phyloP scores from a whole-genome alignment of 2,113 vertebrate genomes.

The Pteropus alecto region DNA sequence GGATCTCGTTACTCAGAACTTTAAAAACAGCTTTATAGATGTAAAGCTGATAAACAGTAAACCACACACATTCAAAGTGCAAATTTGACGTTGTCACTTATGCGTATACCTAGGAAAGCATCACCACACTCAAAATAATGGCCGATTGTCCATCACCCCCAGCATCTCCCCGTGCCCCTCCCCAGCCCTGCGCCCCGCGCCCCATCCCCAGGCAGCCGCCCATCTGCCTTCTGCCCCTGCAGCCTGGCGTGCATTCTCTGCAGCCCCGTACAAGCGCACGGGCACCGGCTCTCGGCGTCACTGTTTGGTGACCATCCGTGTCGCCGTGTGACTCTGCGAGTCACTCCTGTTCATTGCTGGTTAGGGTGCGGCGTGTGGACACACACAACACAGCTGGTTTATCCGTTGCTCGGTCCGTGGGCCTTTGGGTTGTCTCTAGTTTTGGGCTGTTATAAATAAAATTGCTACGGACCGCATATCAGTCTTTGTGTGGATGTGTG shows the following conservation, averaged over 20 bases:
- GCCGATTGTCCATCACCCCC: no score
- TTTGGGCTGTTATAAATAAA: background rate
- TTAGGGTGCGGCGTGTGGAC: background rate
- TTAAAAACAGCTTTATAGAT: background rate
- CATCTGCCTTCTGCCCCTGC: background rate
- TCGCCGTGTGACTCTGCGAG: background rate
- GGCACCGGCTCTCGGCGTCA: background rate
- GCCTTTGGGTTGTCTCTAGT: background rate
- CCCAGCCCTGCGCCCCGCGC: background rate
- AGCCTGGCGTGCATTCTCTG: background rate
- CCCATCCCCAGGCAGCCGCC: background rate
- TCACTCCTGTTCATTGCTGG: background rate
- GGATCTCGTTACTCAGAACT: background rate
- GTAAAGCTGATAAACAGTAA: background rate
- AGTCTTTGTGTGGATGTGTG: background rate
- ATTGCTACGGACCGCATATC: background rate
- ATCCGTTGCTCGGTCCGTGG: background rate
- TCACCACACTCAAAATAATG: no score
- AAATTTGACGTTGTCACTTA: background rate
- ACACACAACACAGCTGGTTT: rapidly evolving
- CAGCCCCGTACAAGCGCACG: background rate
- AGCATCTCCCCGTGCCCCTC: background rate
- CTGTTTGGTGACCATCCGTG: background rate
- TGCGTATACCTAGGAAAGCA: background rate
- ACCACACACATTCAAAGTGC: background rate